phyloP scores from a whole-genome alignment of 2,797 vertebrate species.

The Mallotus villosus region DNA sequence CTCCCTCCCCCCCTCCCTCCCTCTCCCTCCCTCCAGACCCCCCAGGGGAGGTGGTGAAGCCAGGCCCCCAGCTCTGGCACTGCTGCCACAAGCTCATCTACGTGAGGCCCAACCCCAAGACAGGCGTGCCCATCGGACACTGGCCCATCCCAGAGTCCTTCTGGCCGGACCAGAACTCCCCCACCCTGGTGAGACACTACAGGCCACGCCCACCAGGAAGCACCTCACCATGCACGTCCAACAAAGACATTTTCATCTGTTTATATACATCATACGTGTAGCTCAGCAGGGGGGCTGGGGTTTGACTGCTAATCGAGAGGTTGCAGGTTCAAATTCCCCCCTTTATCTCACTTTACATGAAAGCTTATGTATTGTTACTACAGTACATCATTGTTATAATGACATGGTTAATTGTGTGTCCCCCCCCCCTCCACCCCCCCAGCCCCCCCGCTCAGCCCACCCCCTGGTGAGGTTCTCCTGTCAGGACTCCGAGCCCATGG shows the following conservation, averaged over 20 bases:
- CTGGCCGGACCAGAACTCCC: slow-evolving; percentile 99
- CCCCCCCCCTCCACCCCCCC: background rate
- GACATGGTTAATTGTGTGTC: background rate
- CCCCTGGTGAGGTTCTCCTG: slow-evolving; percentile 95
- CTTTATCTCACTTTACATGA: too few species aligned
- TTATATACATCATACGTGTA: too few species aligned
- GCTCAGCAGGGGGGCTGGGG: too few species aligned
- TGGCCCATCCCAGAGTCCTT: slow-evolving; percentile 98
- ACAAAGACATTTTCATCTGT: too few species aligned
- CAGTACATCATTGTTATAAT: background rate
- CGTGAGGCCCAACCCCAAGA: slow-evolving; percentile 95
- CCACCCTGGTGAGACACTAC: slow-evolving; percentile 86
- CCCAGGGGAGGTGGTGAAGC: slow-evolving; percentile 78
- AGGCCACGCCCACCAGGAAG: too few species aligned
- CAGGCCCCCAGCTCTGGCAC: slow-evolving; percentile 84
- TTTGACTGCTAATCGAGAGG: too few species aligned
- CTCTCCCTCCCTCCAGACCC: slow-evolving; percentile 72
- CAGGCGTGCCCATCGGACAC: slow-evolving; percentile 95
- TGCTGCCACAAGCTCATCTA: slow-evolving; percentile 99
- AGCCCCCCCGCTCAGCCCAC: slow-evolving; percentile 96
- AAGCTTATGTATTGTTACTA: too few species aligned
- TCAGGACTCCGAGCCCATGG: slow-evolving; percentile 94
- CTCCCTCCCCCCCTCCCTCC: slow-evolving; percentile 1
- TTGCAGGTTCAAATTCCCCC: too few species aligned
- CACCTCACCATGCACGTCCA: too few species aligned